These are phyloP conservation scores for Caenorhabditis imperialis DNA, from an alignment of 2,888 invertebrate genomes.

Conservation along the genomic window DNA sequence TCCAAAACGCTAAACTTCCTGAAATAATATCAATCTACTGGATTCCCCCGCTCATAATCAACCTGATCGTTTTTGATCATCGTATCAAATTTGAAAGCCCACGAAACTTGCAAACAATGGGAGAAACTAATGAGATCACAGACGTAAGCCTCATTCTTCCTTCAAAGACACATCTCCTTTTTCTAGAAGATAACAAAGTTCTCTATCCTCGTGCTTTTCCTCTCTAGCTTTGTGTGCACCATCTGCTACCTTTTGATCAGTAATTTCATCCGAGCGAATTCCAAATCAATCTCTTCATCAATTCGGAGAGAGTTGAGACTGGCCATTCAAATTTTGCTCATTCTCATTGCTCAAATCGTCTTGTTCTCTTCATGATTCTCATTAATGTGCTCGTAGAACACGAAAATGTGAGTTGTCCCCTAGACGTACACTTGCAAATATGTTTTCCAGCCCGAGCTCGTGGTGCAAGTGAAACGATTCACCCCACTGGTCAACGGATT, in stretches of 20 bases:
- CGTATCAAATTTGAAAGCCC: neutral
- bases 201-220: neutral
- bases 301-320: constrained; percentile 9
- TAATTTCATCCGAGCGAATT: neutral
- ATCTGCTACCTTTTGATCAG: neutral
- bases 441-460: too few species aligned
- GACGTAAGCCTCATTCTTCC: neutral
- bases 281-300: neutral
- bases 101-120: neutral
- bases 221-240: neutral
- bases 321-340: constrained; percentile 1
- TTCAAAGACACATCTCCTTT: too few species aligned
- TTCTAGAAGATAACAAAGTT: neutral
- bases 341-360: constrained; percentile 10
- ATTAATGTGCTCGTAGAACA: neutral
- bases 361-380: constrained; percentile 15
- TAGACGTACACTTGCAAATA: too few species aligned
- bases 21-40: constrained; percentile 5
- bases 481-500: constrained; percentile 10
- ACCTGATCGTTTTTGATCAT: neutral
- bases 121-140: too few species aligned
- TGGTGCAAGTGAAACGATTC: neutral
- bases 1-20: neutral
- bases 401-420: neutral
- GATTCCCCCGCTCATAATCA: constrained; percentile 4